Evolutionary conservation across 2,113 vertebrate species (phyloP), one percentile per base, ranked within the genome.

Genomic region (Procapra przewalskii): DNA sequence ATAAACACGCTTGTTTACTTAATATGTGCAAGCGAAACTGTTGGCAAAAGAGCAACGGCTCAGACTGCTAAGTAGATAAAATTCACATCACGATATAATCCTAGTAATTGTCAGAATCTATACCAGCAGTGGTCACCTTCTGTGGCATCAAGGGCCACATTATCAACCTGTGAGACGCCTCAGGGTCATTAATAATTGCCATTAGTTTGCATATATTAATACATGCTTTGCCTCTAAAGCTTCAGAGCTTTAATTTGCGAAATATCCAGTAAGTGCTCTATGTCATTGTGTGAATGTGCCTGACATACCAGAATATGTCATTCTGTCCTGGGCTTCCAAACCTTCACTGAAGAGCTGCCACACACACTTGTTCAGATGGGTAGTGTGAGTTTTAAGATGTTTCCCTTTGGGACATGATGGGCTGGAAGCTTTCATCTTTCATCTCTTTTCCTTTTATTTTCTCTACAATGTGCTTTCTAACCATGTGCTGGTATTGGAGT

Each of bases 1-100:
- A 99, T 98, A 99, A 99, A 99, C 98, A 98, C 0, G 0, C 98
- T 98, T 99, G 98, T 99, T 99, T 99, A 98, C 98, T 98, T 55
- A 91, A 52, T 21, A 98, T 86, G 97, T 64, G 40, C 3, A 21
- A 98, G 95, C 52, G 80, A 97, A 97, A 98, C 97, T 98, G 97
- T 98, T 98, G 94, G 98, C 96, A 97, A 98, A 98, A 98, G 92
- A 97, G 97, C 97, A 98, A 98, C 79, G 0, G 33, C 98, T 98
- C 98, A 90, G 96, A 98, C 96, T 98, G 97, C 87, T 97, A 98
- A 98, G 90, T 94, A 98, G 96, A 88, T 94, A 97, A 88, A 98
- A 97, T 92, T 90, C 83, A 0, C 96, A 97, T 96, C 43, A 94
- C 91, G 93, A 86, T 88, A 95, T 97, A 97, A 98, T 97, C 96